Evolutionary conservation across 2,888 invertebrate species (phyloP), one percentile per base, ranked within the genome.

Genomic region (Trachelus tabidus): DNA sequence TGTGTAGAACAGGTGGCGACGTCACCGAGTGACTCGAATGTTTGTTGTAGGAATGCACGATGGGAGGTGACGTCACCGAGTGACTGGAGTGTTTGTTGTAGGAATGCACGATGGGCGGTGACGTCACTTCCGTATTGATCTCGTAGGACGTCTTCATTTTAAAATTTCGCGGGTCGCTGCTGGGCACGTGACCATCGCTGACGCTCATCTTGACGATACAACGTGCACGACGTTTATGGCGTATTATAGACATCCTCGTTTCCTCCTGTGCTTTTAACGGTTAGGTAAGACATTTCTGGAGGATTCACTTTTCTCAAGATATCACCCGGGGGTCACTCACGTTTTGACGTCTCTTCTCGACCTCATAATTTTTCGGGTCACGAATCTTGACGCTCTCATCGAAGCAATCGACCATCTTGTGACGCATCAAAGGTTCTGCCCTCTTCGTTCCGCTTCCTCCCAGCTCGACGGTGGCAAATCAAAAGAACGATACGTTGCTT

Each of bases 351-450:
- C 74, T 77, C 56, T 80, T 75, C 69, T 83, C 83, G 69, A 83
- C 80, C 34, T 83, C 82, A 75, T 76, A 83, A 77, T 81, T 83
- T 37, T 79, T 81, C 68, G 78, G 82, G 73, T 82, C 83, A 1
- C 79, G 81, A 69, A 68, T 69, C 34, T 78, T 80, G 73, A 82
- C 76, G 34, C 79, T 83, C 76, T 83, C 78, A 31, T 81, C 78
- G 79, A 76, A 80, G 71, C 83, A 83, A n/a, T 81, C 80, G 69
- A 83, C 79, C 69, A 76, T 81, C 75, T 82, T 81, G 71, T 78
- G 79, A 33, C 79, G 76, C n/a, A 81, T 82, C 75, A 83, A 40
- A 33, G 83, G 82, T 69, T 75, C 76, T 33, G 82, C 74, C 75
- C 78, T n/a, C 34, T 68, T 78, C 15, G 73, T 15, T 34, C 68